Base-by-base conservation (phyloP, 2,888 invertebrate genomes). In the Tiphia femorata region DNA sequence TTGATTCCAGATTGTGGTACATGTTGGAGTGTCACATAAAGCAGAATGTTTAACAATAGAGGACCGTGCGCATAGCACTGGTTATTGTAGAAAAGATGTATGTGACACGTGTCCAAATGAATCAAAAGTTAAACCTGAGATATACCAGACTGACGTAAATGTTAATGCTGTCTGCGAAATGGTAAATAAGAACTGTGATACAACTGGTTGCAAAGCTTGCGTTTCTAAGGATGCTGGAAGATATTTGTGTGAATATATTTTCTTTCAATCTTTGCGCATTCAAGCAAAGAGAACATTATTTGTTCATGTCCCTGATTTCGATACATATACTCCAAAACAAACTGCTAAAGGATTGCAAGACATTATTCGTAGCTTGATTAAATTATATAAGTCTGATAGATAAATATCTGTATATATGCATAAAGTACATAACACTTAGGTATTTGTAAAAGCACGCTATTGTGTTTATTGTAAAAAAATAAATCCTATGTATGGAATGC, bases 211-310 rank as follows among this genome's bases (percentile, higher is more conserved):
- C 12, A 71, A 75, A 56, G 86, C 88, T 37, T 80, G 85, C 8
- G 67, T 85, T 8, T 92, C 92, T 0, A 76, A 83, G 38, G 84
- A 91, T 83, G 91, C 92, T 62, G 92, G 92, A 75, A 87, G 92
- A 81, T 95, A 90, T 80, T 84, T 95, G 2, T 95, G 95, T 80
- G 95, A 94, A 83, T 95, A 91, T 82, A 91, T 88, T 48, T 95
- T 90, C 84, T 94, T 91, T 84, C 88, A 89, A 19, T 95, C 94
- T 0, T 85, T 95, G 29, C 87, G 87, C 66, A 86, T 90, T 17
- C 86, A 91, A 84, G 84, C 84, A 49, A 77, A 81, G 0, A 85
- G 88, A 50, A 87, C 90, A 1, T 83, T 94, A 10, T 95, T 95
- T 80, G 86, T 95, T 14, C 95, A 95, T 80, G 93, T 95, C 2